Base-by-base conservation (phyloP, 2,888 invertebrate species). In the Camponotus fellah region DNA sequence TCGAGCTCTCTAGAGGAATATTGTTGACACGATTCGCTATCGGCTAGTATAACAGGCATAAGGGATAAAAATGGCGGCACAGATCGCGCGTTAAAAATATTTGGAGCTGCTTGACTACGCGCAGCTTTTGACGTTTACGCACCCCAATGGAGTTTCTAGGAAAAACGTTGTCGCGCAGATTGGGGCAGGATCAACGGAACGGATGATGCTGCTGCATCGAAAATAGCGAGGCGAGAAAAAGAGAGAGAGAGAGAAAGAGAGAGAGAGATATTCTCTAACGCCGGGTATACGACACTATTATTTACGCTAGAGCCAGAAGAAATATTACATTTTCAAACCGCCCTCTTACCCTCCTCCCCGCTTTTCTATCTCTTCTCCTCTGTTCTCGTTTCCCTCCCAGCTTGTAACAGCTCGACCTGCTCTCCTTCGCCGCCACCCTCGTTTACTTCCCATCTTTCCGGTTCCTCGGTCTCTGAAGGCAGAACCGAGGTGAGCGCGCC, bases 271-370 rank as follows among this genome's bases (percentile, higher is more conserved):
- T 79, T 77, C 79, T 87, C 82, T 87, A 80, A 85, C 80, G 83
- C 76, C 60, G 77, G 76, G 72, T 86, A 87, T 83, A 87, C 69
- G 87, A 86, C 85, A 86, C 90, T 91, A 92, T 92, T 93, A 93
- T 93, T 94, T 94, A 92, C 92, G 90, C 89, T 82, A 82, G 82
- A 84, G 81, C 84, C 77, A 88, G 89, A 90, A 92, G 92, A 94
- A 93, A 93, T 93, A 93, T 93, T 92, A 92, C 93, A 92, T 93
- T 94, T 93, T 93, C 92, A 86, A 93, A 92, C 89, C 90, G 83
- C 85, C 88, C 88, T 87, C 60, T 87, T 82, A 76, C 37, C 64
- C 81, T 56, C 32, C 49, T 77, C 77, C 69, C 69, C 49, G 81
- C 58, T 66, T 75, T 84, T 79, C 83, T 82, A 71, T 65, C 60